Conservation (phyloP, 1,140 invertebrate species). For the Fopius arisanus region DNA sequence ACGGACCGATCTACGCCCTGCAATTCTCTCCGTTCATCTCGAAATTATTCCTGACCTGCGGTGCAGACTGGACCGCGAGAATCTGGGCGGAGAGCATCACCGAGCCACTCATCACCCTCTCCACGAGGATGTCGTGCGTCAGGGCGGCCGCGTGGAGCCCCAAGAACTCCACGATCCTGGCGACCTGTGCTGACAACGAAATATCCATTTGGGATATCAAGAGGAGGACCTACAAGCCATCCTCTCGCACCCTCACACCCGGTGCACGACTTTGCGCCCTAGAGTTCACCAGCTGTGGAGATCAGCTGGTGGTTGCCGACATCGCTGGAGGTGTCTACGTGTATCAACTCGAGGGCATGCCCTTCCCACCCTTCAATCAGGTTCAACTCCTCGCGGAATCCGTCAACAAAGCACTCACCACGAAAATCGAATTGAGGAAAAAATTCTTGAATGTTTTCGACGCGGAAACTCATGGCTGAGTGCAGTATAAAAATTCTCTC, state of each 20-base stretch:
- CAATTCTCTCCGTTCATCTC: slow-evolving; percentile 81
- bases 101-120: slow-evolving; percentile 72
- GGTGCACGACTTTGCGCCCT: slow-evolving; percentile 61
- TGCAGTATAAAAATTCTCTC: too few relatives aligned
- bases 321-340: slow-evolving; percentile 70
- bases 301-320: slow-evolving; percentile 74
- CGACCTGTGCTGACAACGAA: slow-evolving; percentile 75
- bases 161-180: slow-evolving; percentile 82
- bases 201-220: slow-evolving; percentile 79
- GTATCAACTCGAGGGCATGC: slow-evolving; percentile 73
- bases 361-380: slow-evolving; percentile 73
- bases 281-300: slow-evolving; percentile 71
- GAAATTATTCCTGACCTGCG: slow-evolving; percentile 80
- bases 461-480: too few relatives aligned
- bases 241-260: slow-evolving; percentile 66
- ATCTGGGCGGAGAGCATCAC: slow-evolving; percentile 78
- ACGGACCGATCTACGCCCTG: slow-evolving; percentile 79
- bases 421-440: slow-evolving; percentile 68
- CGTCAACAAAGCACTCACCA: slow-evolving; percentile 70
- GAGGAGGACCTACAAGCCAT: slow-evolving; percentile 71
- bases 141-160: slow-evolving; percentile 80
- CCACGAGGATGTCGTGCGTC: slow-evolving; percentile 67
- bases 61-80: slow-evolving; percentile 81
- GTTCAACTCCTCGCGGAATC: slow-evolving; percentile 67
- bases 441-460: slow-evolving; percentile 66